Base-by-base conservation (phyloP, 2,113 vertebrate species). In the Orientallactaga bullata region DNA sequence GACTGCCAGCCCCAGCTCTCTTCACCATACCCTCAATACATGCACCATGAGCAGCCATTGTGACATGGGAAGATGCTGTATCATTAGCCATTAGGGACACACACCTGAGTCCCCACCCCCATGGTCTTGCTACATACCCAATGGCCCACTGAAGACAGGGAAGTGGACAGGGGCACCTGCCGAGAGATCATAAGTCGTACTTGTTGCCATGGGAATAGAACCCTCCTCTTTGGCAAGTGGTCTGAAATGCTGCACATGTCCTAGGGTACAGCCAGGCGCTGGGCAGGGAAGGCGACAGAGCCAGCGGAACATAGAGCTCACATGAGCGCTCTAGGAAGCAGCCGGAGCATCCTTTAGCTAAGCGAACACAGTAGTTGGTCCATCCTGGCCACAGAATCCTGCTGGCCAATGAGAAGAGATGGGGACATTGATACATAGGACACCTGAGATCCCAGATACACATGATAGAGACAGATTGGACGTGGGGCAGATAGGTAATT, bases 371-470 rank as follows among this genome's bases (percentile, higher is more conserved):
- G 2, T 2, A 4, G 15, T 13, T 60, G 7, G 11, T 4, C 8
- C 0, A 0, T 68, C 80, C 12, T 2, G 4, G 30, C 15, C 26
- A 0, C 26, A 3, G 71, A 60, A n/a, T 12, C 3, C 35, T 32
- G 2, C 30, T 10, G 4, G 0, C 18, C 30, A 1, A 1, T 8
- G 21, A 26, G 0, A 8, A 65, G 81, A 39, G n/a, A 35, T 21
- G 8, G 21, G 32, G 35, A 4, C n/a, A 11, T 1, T 4, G 30
- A 28, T 0, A 0, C 26, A 28, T 1, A 39, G 58, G 78, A 0
- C 21, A 35, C 0, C 20, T 5, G 2, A 9, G 28, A 12, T 9
- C 3, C 42, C 47, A 7, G 28, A 66, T 3, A 7, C 78, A 28
- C 28, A 1, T 10, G 0, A 65, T 4, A 10, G 30, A 6, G 42